Evolutionary conservation across 2,797 vertebrate species (phyloP).

Genomic region (Paramormyrops hopkinsi): DNA sequence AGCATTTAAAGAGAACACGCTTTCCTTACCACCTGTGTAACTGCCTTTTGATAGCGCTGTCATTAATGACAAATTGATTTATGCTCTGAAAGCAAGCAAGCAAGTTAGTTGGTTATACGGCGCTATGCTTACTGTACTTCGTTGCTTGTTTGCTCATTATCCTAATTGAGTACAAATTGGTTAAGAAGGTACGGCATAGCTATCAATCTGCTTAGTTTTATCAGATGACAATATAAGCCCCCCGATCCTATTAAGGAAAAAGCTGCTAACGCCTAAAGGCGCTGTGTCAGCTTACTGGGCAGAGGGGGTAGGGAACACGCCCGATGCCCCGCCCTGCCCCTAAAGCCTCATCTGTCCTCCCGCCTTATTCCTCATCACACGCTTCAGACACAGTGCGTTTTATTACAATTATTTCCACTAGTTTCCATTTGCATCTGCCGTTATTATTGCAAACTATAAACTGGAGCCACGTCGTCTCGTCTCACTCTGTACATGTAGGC

Average conservation of each 20-base stretch:
- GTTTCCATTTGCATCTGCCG: neutral
- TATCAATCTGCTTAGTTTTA: conserved; percentile 81
- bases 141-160: conserved; percentile 70
- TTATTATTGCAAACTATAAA: neutral
- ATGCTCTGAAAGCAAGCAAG: conserved; percentile 33
- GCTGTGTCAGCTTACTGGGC: conserved; percentile 72
- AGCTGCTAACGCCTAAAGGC: conserved; percentile 78
- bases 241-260: conserved; percentile 80
- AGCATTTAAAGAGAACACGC: neutral
- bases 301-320: conserved; percentile 28
- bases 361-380: neutral
- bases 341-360: conserved; percentile 37
- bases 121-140: conserved; percentile 63
- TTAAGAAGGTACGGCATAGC: conserved; percentile 72
- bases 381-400: neutral
- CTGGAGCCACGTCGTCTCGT: neutral
- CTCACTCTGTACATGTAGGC: neutral
- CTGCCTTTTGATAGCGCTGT: conserved; percentile 41
- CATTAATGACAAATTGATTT: conserved; percentile 53
- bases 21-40: conserved; percentile 33
- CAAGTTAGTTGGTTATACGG: conserved; percentile 47
- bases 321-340: conserved; percentile 31
- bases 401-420: too few relatives aligned
- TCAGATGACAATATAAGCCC: conserved; percentile 84
- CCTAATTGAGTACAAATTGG: conserved; percentile 78